A percentile compares a stretch with the other conserved stretches of the same genome.
Conservation (phyloP, 2,888 invertebrate species). For the Drosophila limbata region DNA sequence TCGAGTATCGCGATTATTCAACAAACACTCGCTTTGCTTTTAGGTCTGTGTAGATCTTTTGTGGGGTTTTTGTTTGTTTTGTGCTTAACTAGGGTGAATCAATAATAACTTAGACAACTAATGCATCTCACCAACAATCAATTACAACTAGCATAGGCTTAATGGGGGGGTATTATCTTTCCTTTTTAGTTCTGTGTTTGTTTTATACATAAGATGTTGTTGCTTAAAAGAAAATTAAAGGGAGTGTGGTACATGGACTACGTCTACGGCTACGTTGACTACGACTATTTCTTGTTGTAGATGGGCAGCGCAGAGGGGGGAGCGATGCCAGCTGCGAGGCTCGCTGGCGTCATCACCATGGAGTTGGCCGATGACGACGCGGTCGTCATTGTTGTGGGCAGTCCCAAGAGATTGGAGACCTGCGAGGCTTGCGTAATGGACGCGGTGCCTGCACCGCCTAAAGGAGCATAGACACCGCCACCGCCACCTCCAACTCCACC, state of each 20-base stretch:
- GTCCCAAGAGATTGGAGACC: conserved; percentile 40
- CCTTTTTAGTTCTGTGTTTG: conserved; percentile 6
- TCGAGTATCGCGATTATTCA: conserved; percentile 19
- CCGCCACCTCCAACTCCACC: neutral
- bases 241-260: conserved; percentile 3
- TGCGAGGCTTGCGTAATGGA: conserved; percentile 37
- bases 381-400: conserved; percentile 37
- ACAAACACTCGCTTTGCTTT: neutral
- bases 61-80: conserved; percentile 9
- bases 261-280: conserved; percentile 13
- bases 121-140: conserved; percentile 66
- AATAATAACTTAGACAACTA: conserved; percentile 65
- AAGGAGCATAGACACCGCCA: conserved; percentile 49
- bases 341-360: conserved; percentile 37
- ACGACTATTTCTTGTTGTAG: conserved; percentile 68
- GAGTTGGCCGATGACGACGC: conserved; percentile 35
- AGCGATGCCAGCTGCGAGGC: conserved; percentile 30
- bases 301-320: conserved; percentile 58
- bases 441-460: conserved; percentile 75
- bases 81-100: conserved; percentile 61
- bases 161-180: conserved; percentile 3
- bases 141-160: conserved; percentile 56
- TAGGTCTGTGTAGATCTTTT: conserved; percentile 12
- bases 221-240: neutral
- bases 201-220: conserved; percentile 39